phyloP scores from a whole-genome alignment of 2,113 vertebrate species.

The Telmatochromis sp. region DNA sequence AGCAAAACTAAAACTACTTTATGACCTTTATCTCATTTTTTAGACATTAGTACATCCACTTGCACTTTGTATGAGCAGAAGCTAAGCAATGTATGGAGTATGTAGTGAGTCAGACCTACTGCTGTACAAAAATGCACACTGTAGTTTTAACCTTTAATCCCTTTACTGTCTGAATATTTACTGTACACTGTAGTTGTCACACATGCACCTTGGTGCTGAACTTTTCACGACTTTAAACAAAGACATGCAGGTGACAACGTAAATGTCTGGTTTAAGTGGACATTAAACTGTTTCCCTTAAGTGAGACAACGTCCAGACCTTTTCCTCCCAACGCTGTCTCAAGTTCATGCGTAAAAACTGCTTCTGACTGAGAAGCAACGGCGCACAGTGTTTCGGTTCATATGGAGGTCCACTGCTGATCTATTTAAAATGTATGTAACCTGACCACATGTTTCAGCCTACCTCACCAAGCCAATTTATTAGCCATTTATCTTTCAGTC shows the following conservation, averaged over 20 bases:
- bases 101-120: not conserved
- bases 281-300: not conserved
- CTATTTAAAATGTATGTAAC: not conserved
- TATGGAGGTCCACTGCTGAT: not conserved
- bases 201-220: not conserved
- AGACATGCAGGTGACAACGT: not conserved
- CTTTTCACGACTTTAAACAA: not conserved
- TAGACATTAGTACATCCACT: not conserved
- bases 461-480: slow-evolving; percentile 21
- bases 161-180: not conserved
- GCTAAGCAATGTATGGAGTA: accelerated
- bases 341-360: not conserved
- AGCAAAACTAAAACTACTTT: not conserved
- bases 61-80: not conserved
- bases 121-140: not conserved
- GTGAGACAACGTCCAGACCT: not conserved
- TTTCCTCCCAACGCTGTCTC: not conserved
- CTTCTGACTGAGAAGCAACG: not conserved
- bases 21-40: not conserved
- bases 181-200: not conserved
- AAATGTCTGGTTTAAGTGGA: not conserved
- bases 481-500: slow-evolving; percentile 22
- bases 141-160: not conserved
- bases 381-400: not conserved
- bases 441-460: slow-evolving; percentile 25